Evolutionary conservation across 2,888 invertebrate genomes (phyloP), one percentile per base, ranked within the genome.

Genomic region (Aethes cnicana): DNA sequence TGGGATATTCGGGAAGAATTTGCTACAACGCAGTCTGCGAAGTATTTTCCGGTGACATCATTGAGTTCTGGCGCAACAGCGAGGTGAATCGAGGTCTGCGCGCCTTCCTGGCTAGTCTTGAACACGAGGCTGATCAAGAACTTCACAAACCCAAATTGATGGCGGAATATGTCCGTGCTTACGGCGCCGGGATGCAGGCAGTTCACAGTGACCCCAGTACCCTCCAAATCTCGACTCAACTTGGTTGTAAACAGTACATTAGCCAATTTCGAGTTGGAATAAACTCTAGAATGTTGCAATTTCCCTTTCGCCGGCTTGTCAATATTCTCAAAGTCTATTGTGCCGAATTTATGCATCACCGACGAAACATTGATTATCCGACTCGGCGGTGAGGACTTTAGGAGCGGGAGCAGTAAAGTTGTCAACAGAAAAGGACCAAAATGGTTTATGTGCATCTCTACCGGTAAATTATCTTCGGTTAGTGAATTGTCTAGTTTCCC

Each of bases 341-440:
- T 91, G 0, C 94, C 92, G 5, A 94, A 63, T 3, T 91, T 87
- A 72, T 96, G 95, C 47, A 95, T 77, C 58, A 92, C 88, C 0
- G 95, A 96, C 0, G 95, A 94, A 0, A 96, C 95, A 9, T 95
- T 92, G 0, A 96, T 91, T 0, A 96, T 92, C 18, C 96, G 91
- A 41, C 94, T 92, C 0, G 94, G 93, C 0, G 90, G 88, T 1
- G 94, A 93, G 53, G 90, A 88, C 75, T 94, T 95, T 54, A 96
- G 66, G 18, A 95, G 73, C 73, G 95, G 95, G 55, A 96, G 91
- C 6, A 98, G 87, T 9, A 97, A 90, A 74, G 95, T 95, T 0
- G 97, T 97, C 11, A 98, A 90, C 28, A 98, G 87, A 75, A 97
- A 98, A 9, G 96, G 96, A 0, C 97, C 96, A 75, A 95, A 96